phyloP scores from a whole-genome alignment of 1,140 invertebrate genomes.

The Meloidogyne exigua region DNA sequence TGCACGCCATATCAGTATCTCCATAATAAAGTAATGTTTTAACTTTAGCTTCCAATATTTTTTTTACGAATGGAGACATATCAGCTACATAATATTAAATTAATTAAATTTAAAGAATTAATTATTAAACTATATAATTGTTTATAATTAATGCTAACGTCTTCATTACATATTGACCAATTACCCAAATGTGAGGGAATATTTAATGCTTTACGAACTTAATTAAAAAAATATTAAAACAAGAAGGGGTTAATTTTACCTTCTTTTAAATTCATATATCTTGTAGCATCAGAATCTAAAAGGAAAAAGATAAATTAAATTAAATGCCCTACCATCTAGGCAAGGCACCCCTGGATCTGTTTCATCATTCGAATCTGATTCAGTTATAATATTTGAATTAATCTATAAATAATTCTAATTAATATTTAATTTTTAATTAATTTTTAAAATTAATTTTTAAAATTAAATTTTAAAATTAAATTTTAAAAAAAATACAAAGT shows the following conservation, averaged over 20 bases:
- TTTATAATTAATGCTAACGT: slow-evolving; percentile 32
- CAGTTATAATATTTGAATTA: neutral
- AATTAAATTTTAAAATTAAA: neutral
- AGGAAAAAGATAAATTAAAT: neutral
- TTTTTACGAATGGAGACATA: slow-evolving; percentile 53
- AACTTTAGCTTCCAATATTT: slow-evolving; percentile 53
- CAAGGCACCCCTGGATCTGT: neutral
- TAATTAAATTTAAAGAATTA: slow-evolving; percentile 44
- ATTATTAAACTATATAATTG: slow-evolving; percentile 37
- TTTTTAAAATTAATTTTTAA: neutral
- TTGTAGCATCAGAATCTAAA: neutral
- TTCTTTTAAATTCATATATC: slow-evolving; percentile 39
- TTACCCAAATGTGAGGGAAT: slow-evolving; percentile 33
- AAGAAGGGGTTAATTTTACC: slow-evolving; percentile 46
- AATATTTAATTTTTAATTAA: neutral
- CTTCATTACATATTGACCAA: slow-evolving; percentile 42
- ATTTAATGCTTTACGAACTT: slow-evolving; percentile 43
- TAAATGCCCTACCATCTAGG: neutral
- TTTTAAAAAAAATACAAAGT: neutral
- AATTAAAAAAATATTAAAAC: slow-evolving; percentile 42
- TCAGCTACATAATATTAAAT: slow-evolving; percentile 33
- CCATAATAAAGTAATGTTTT: slow-evolving; percentile 68
- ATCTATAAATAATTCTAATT: neutral
- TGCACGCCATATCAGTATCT: slow-evolving; percentile 69
- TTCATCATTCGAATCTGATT: neutral